Evolutionary conservation across 2,888 invertebrate species (phyloP).

Genomic region (Phyto melanocephala): DNA sequence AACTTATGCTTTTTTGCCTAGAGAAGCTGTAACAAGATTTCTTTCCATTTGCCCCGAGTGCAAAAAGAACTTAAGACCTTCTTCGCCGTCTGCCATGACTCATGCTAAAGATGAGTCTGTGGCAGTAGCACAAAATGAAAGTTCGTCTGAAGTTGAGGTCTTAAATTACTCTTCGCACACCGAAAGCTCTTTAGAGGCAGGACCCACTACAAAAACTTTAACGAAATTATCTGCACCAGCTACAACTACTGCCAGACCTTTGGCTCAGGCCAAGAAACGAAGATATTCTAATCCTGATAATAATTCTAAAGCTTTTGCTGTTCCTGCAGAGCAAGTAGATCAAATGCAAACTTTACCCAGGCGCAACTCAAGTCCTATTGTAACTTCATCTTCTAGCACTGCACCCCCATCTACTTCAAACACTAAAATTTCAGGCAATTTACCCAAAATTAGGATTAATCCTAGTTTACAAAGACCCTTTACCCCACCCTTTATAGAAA

Average conservation of each 20-base stretch:
- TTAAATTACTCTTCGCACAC: slow-evolving; percentile 75
- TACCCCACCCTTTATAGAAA: slow-evolving; percentile 67
- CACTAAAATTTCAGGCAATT: not conserved
- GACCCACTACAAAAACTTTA: slow-evolving; percentile 65
- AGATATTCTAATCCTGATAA: slow-evolving; percentile 56
- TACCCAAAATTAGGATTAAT: slow-evolving; percentile 72
- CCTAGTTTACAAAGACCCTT: slow-evolving; percentile 72
- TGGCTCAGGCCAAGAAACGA: slow-evolving; percentile 40
- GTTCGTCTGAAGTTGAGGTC: slow-evolving; percentile 77
- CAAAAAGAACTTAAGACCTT: slow-evolving; percentile 78
- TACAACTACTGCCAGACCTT: not conserved
- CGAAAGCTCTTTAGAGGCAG: slow-evolving; percentile 75
- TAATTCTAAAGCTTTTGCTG: slow-evolving; percentile 60
- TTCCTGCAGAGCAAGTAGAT: slow-evolving; percentile 25
- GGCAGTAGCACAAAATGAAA: slow-evolving; percentile 73
- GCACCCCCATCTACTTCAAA: not conserved
- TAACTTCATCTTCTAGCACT: not conserved
- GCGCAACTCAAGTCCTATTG: slow-evolving; percentile 50
- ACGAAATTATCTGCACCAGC: slow-evolving; percentile 25
- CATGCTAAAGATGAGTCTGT: slow-evolving; percentile 69
- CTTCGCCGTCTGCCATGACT: slow-evolving; percentile 73
- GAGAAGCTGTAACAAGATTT: slow-evolving; percentile 97
- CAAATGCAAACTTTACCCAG: slow-evolving; percentile 23
- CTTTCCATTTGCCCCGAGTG: slow-evolving; percentile 96
- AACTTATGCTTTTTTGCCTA: slow-evolving; percentile 95